A percentile compares a stretch with the other conserved stretches of the same genome.
Conservation (phyloP, 2,797 vertebrate genomes). For the Pempheris klunzingeri region DNA sequence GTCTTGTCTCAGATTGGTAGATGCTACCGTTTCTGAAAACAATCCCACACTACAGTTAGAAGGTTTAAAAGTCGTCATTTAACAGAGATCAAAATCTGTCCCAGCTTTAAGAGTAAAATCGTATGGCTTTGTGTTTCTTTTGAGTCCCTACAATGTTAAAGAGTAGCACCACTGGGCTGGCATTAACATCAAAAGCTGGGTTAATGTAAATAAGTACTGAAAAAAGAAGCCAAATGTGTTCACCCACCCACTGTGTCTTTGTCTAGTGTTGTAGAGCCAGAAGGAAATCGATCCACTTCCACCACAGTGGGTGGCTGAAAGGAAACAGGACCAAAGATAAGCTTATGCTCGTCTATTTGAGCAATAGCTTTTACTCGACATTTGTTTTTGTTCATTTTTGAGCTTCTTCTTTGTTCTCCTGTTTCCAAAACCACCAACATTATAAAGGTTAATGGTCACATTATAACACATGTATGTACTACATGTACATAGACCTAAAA, state of each 20-base stretch:
- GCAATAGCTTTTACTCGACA: constrained; percentile 20
- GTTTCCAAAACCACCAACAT: constrained; percentile 58
- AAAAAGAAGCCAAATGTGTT: constrained; percentile 32
- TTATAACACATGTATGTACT: constrained; percentile 45
- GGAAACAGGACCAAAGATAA: constrained; percentile 58
- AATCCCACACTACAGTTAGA: constrained; percentile 26
- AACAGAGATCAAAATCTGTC: constrained; percentile 39
- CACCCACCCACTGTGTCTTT: constrained; percentile 68
- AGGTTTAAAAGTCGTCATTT: constrained; percentile 29
- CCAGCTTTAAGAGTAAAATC: constrained; percentile 28
- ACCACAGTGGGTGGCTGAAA: constrained; percentile 52
- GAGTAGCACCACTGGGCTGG: constrained; percentile 73
- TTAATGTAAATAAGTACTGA: constrained; percentile 61
- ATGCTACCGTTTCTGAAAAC: constrained; percentile 82
- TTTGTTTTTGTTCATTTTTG: constrained; percentile 4
- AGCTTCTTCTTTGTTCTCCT: constrained; percentile 35
- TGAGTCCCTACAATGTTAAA: constrained; percentile 61
- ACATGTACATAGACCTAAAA: constrained; percentile 57
- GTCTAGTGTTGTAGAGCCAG: constrained; percentile 62
- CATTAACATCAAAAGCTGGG: constrained; percentile 55
- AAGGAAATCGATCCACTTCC: constrained; percentile 70
- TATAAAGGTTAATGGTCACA: constrained; percentile 62
- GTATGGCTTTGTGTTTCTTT: constrained; percentile 40
- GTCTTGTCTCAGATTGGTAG: constrained; percentile 77
- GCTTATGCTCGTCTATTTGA: constrained; percentile 29